Base-by-base conservation (phyloP, 1,140 invertebrate species). In the Nephila pilipes region DNA sequence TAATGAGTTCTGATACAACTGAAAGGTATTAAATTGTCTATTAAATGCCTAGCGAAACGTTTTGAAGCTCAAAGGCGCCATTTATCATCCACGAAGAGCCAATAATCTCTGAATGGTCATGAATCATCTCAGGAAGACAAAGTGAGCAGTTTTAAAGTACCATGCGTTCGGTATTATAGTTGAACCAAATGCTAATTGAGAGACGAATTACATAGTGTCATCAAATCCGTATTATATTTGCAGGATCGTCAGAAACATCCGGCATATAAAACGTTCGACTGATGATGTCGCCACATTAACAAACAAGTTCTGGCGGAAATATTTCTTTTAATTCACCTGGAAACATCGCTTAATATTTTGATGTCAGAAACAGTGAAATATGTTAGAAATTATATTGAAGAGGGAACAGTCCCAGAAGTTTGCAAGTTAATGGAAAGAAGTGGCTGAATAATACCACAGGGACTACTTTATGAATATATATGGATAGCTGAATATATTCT, bases 141-240 rank as follows among this genome's bases (percentile, higher is more conserved):
- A 91, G 89, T 83, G 20, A 54, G 29, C 54, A 83, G 57, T 91
- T 91, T 83, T 83, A 91, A 91, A 91, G 89, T 79, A 91, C 83
- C 83, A n/a, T 91, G 83, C 22, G 29, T 20, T 29, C 29, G 25
- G 36, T 25, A 38, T 63, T 83, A 81, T 91, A 25, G 63, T 12
- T 55, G 55, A 91, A 91, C 83, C 75, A 81, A 83, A 83, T 57
- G 58, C 80, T 91, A 91, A 91, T 91, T 91, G 90, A 91, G 80
- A 63, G 80, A 85, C 25, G 90, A 91, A 91, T 91, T 85, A 65
- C 58, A 69, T 12, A n/a, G 8, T 87, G 32, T 63, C 80, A 46
- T 91, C 81, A 80, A 83, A 60, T 69, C 54, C 38, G 80, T 91
- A 57, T 55, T 87, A 89, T 55, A 46, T 79, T 89, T 79, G 63